A percentile compares a stretch with the other conserved stretches of the same genome.
Conservation (phyloP, 2,113 vertebrate genomes). For the Scophthalmus maximus region DNA sequence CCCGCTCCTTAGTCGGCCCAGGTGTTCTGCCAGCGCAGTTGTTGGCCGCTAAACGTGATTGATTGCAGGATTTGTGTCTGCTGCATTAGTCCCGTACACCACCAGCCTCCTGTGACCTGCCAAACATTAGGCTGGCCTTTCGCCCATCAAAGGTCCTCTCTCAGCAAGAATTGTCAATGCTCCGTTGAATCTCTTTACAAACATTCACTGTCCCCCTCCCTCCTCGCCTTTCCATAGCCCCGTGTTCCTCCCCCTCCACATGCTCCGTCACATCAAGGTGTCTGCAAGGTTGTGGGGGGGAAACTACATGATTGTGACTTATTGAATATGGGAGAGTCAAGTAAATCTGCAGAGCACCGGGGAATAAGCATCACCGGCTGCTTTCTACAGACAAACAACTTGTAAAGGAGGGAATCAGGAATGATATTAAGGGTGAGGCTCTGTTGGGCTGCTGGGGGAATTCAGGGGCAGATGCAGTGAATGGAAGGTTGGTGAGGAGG, state of each 20-base stretch:
- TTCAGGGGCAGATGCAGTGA: slow-evolving; percentile 30
- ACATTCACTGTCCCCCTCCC: slow-evolving; percentile 14
- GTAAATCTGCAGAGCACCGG: slow-evolving; percentile 20
- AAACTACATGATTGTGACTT: slow-evolving; percentile 19
- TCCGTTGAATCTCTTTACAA: slow-evolving; percentile 49
- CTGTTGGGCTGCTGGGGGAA: slow-evolving; percentile 14
- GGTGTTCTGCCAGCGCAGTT: slow-evolving; percentile 48
- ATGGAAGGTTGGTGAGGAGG: slow-evolving; percentile 3
- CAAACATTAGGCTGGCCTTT: slow-evolving; percentile 44
- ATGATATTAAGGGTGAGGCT: slow-evolving; percentile 42
- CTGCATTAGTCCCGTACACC: slow-evolving; percentile 47
- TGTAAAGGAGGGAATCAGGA: slow-evolving; percentile 42
- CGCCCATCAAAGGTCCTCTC: slow-evolving; percentile 57
- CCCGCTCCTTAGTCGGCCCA: slow-evolving; percentile 29
- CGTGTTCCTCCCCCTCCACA: neutral
- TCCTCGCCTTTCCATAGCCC: neutral
- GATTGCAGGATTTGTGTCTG: slow-evolving; percentile 62
- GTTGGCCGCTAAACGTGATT: slow-evolving; percentile 68
- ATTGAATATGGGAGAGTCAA: slow-evolving; percentile 41
- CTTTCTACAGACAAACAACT: slow-evolving; percentile 58
- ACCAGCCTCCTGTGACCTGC: slow-evolving; percentile 49
- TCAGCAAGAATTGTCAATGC: slow-evolving; percentile 66
- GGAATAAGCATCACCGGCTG: slow-evolving; percentile 34
- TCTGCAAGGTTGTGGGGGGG: neutral
- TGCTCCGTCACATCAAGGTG: neutral